These are phyloP conservation scores for Papilio gigon DNA, from an alignment of 2,888 invertebrate species.

Conservation along the genomic window DNA sequence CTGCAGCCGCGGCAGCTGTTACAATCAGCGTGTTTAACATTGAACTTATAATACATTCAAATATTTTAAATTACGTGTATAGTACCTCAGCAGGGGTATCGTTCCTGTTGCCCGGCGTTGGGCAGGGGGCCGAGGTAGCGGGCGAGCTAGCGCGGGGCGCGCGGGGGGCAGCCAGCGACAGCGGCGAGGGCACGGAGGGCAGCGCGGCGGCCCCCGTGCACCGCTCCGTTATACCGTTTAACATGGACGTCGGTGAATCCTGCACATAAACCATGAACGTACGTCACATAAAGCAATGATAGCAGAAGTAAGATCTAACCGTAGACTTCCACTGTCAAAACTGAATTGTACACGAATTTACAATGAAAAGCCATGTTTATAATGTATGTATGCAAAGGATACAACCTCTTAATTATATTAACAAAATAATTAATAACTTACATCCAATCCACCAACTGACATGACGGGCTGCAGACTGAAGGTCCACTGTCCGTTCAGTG, in stretches of 20 bases:
- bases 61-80: neutral
- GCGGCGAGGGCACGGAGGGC: constrained; percentile 33
- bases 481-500: constrained; percentile 78
- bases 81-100: constrained; percentile 54
- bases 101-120: constrained; percentile 43
- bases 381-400: too few species aligned
- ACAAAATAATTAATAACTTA: too few species aligned
- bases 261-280: constrained; percentile 35
- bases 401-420: too few species aligned
- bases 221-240: constrained; percentile 64
- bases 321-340: too few species aligned
- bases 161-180: constrained; percentile 27
- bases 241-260: constrained; percentile 55
- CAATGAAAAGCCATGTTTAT: too few species aligned
- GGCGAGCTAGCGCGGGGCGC: constrained; percentile 26
- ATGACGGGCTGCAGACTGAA: constrained; percentile 75
- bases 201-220: constrained; percentile 22
- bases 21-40: neutral
- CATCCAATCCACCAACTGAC: constrained; percentile 73
- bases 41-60: neutral
- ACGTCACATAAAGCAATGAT: neutral
- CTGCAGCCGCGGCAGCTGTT: constrained; percentile 66
- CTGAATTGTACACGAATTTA: too few species aligned
- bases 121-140: constrained; percentile 19
- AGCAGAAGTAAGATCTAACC: too few species aligned